These are phyloP conservation scores for Anadara kagoshimensis DNA, from an alignment of 1,140 invertebrate species.

Conservation along the genomic window DNA sequence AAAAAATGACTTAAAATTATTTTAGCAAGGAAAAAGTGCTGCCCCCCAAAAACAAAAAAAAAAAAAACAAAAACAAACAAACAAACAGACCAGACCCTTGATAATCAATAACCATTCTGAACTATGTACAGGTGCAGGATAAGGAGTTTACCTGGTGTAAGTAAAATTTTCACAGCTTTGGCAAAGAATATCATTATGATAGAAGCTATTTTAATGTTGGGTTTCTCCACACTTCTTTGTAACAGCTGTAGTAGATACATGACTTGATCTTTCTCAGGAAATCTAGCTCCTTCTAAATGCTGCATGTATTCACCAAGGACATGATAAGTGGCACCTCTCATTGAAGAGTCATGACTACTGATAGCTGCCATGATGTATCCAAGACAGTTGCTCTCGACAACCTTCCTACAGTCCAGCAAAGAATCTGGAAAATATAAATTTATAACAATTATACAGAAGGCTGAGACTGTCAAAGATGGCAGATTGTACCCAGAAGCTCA, in stretches of 20 bases:
- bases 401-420: slow-evolving; percentile 79
- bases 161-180: slow-evolving; percentile 79
- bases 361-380: slow-evolving; percentile 80
- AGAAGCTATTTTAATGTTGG: slow-evolving; percentile 78
- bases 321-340: slow-evolving; percentile 80
- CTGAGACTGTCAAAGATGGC: too few species aligned
- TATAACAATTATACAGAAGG: too few species aligned
- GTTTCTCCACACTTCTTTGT: slow-evolving; percentile 72
- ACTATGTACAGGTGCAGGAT: too few species aligned
- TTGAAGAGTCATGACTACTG: slow-evolving; percentile 77
- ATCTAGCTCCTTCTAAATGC: slow-evolving; percentile 81
- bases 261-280: slow-evolving; percentile 73
- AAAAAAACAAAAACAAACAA: slow-evolving; percentile 18
- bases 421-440: slow-evolving; percentile 50
- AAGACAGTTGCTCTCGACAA: slow-evolving; percentile 80
- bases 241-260: slow-evolving; percentile 59
- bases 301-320: slow-evolving; percentile 81
- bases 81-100: too few species aligned
- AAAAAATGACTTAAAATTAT: too few species aligned
- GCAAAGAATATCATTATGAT: slow-evolving; percentile 83
- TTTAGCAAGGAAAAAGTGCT: too few species aligned
- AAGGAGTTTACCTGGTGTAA: slow-evolving; percentile 77
- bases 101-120: not conserved
- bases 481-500: too few species aligned
- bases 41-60: too few species aligned